Base-by-base conservation (phyloP, 2,113 vertebrate genomes). In the Oreochromis niloticus region DNA sequence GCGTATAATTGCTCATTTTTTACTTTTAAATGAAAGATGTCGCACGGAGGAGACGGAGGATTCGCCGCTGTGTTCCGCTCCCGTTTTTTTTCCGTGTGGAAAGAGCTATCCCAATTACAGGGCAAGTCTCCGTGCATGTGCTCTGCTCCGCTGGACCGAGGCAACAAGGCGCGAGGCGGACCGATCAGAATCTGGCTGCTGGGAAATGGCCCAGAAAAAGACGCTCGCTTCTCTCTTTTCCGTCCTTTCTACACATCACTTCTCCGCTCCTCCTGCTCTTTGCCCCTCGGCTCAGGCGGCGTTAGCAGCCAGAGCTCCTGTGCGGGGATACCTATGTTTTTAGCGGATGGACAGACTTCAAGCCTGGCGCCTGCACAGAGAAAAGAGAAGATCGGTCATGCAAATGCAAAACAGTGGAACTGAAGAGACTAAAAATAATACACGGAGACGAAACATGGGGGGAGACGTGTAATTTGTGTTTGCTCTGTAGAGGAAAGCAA, bases 331-430 rank as follows among this genome's bases (percentile, higher is more conserved):
- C 90, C 91, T 91, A 93, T 94, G 94, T 88, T 94, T 95, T 89
- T 73, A 82, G 93, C 84, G 85, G 88, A 92, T 61, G 41, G 91
- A 81, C 94, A 85, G 89, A 94, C 94, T 88, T 93, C 88, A 80
- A 86, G 82, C 87, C 93, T 95, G 96, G 95, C 93, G 82, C 79
- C 83, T 68, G 85, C 78, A 93, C 93, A 93, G 92, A 91, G 88
- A 75, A 30, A 83, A 79, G 54, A 79, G 63, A 59, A 83, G 84
- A 91, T 85, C 3, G 86, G 79, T 89, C 88, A 63, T 57, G 90
- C 87, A 79, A 88, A 93, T 84, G 86, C 68, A 85, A 91, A 83
- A 85, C 82, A 46, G 80, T 16, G 75, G 19, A 39, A 50, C 48
- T 80, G 41, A 30, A 34, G 71, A 82, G 6, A 16, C 30, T 22